Percentiles rank a stretch among this genome's conserved stretches.
Conservation (phyloP, 2,797 vertebrate species). For the Amblyopsis hoosieri region DNA sequence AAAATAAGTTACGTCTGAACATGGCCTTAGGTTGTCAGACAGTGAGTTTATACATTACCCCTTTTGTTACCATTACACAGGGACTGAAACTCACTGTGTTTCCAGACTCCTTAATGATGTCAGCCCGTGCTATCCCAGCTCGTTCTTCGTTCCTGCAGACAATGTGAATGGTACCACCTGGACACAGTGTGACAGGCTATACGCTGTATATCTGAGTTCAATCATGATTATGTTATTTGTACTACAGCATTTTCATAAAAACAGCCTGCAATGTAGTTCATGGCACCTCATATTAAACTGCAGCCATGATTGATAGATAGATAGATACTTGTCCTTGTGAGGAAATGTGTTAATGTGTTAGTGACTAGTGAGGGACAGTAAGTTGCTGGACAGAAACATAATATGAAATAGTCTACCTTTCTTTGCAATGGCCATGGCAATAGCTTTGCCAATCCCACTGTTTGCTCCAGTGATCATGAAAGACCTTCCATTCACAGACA, state of each 20-base stretch:
- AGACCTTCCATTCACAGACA: conserved; percentile 72
- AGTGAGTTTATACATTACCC: not conserved
- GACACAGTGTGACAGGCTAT: conserved; percentile 5
- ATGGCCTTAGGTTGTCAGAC: not conserved
- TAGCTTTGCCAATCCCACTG: conserved; percentile 76
- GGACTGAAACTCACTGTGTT: conserved; percentile 64
- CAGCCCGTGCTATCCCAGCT: conserved; percentile 69
- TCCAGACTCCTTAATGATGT: conserved; percentile 67
- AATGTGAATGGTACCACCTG: conserved; percentile 78
- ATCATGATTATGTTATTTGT: too few relatives aligned
- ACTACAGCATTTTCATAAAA: too few relatives aligned
- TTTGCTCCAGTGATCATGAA: conserved; percentile 81
- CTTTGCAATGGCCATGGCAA: conserved; percentile 75
- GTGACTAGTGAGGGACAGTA: too few relatives aligned
- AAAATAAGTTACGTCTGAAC: too few relatives aligned
- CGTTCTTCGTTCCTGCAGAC: conserved; percentile 76
- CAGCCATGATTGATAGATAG: too few relatives aligned
- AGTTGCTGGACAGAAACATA: too few relatives aligned
- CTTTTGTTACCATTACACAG: not conserved
- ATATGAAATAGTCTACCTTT: conserved; percentile 61
- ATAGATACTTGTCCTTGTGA: too few relatives aligned
- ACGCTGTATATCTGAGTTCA: too few relatives aligned
- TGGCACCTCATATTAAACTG: too few relatives aligned
- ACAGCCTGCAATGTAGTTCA: too few relatives aligned
- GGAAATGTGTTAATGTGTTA: too few relatives aligned